Conservation (phyloP, 1,140 invertebrate species). For the Drosophila nannoptera region DNA sequence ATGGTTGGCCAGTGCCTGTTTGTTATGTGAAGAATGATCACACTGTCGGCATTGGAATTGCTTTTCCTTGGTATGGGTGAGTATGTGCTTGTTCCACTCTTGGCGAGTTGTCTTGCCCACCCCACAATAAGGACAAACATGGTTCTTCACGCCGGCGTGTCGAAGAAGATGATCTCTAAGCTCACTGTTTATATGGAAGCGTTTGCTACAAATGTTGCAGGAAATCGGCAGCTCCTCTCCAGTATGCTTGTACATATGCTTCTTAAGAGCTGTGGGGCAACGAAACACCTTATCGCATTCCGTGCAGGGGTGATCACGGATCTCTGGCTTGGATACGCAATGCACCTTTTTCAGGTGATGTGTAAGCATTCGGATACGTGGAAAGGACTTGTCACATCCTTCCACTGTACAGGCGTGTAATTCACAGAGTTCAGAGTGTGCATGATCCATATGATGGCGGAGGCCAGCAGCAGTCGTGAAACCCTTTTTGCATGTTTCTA, state of each 20-base stretch:
- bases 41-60: conserved; percentile 71
- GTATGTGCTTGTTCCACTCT: conserved; percentile 74
- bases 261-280: conserved; percentile 71
- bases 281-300: conserved; percentile 74
- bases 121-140: conserved; percentile 74
- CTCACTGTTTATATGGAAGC: conserved; percentile 68
- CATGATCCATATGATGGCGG: conserved; percentile 66
- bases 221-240: conserved; percentile 81
- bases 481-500: conserved; percentile 67
- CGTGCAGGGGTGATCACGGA: conserved; percentile 46
- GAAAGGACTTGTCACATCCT: conserved; percentile 67
- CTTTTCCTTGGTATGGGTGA: conserved; percentile 73
- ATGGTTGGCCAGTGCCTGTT: conserved; percentile 67
- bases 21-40: conserved; percentile 73
- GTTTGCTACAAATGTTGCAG: conserved; percentile 81
- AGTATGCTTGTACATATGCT: conserved; percentile 81
- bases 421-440: conserved; percentile 60
- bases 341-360: conserved; percentile 68
- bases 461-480: conserved; percentile 67
- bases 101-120: conserved; percentile 72
- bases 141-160: conserved; percentile 74
- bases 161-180: conserved; percentile 71
- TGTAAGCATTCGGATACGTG: conserved; percentile 55
- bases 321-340: conserved; percentile 54
- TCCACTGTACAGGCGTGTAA: conserved; percentile 60